These are phyloP conservation scores for Lycocorax pyrrhopterus DNA, from an alignment of 2,113 vertebrate genomes.

Conservation along the genomic window DNA sequence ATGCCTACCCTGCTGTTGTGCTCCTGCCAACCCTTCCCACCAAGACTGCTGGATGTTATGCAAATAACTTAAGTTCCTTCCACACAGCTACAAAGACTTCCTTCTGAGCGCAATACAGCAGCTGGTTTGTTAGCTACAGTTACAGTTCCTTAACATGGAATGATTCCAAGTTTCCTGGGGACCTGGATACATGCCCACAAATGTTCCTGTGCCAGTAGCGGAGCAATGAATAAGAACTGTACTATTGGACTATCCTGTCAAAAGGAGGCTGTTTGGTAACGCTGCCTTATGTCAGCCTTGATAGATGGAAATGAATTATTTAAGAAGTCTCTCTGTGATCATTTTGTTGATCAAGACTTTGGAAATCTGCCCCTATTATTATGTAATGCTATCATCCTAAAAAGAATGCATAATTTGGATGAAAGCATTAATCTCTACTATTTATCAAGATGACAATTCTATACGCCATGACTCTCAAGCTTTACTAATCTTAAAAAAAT, in stretches of 20 bases:
- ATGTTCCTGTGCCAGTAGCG: not conserved
- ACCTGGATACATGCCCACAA: not conserved
- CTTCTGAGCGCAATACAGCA: conserved; percentile 40
- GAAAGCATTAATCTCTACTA: conserved; percentile 5
- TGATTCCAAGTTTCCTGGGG: conserved; percentile 20
- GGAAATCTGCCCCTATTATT: conserved; percentile 52
- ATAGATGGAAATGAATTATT: conserved; percentile 26
- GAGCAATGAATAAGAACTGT: conserved; percentile 15
- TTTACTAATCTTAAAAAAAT: conserved; percentile 33
- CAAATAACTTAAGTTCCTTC: conserved; percentile 68
- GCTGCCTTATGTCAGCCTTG: not conserved
- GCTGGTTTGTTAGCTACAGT: conserved; percentile 46
- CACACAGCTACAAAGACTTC: conserved; percentile 55
- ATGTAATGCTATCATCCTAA: conserved; percentile 24
- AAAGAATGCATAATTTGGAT: conserved; percentile 2
- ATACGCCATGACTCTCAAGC: not conserved
- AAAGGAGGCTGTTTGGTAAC: conserved; percentile 6
- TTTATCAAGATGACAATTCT: conserved; percentile 25
- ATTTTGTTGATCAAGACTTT: conserved; percentile 33
- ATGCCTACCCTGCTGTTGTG: not conserved
- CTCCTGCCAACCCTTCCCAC: conserved; percentile 27
- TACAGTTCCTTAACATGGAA: conserved; percentile 39
- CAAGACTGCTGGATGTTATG: conserved; percentile 63
- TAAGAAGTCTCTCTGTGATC: not conserved
- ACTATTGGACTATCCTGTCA: not conserved